These are phyloP conservation scores for Catagonus wagneri DNA, from an alignment of 2,113 vertebrate genomes.

Conservation along the genomic window DNA sequence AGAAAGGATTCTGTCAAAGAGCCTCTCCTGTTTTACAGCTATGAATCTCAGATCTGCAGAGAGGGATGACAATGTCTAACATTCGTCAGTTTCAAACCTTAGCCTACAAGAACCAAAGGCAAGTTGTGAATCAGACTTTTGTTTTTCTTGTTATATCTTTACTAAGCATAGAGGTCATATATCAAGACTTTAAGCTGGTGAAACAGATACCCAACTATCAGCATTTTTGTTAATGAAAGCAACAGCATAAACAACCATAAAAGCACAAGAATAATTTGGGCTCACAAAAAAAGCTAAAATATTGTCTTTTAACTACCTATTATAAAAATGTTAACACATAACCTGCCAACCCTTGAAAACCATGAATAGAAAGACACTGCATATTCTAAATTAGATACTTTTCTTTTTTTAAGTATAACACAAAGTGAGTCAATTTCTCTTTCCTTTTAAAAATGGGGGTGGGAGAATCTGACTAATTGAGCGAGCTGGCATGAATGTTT, in stretches of 20 bases:
- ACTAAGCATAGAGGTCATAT: conserved; percentile 32
- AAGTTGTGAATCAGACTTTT: conserved; percentile 39
- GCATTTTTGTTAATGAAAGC: conserved; percentile 54
- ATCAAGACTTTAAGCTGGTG: conserved; percentile 43
- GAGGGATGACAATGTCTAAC: conserved; percentile 26
- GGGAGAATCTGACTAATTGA: neutral
- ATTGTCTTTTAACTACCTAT: conserved; percentile 31
- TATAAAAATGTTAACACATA: conserved; percentile 59
- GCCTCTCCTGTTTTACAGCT: neutral
- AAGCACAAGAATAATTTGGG: neutral
- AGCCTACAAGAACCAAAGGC: conserved; percentile 27
- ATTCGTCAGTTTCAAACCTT: conserved; percentile 1
- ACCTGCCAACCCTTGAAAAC: conserved; percentile 59
- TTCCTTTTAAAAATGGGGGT: conserved; percentile 20
- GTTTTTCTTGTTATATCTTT: conserved; percentile 45
- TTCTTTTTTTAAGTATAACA: conserved; percentile 43
- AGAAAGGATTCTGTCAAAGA: neutral
- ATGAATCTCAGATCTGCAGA: neutral
- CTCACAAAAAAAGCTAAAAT: neutral
- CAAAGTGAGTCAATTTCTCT: conserved; percentile 18
- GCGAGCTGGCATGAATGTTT: conserved; percentile 51
- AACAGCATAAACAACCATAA: conserved; percentile 34
- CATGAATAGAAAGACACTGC: neutral
- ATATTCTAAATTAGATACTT: neutral
- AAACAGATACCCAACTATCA: conserved; percentile 42